A percentile compares a stretch with the other conserved stretches of the same genome.
Conservation (phyloP, 2,797 vertebrate genomes). For the Microchirus variegatus region DNA sequence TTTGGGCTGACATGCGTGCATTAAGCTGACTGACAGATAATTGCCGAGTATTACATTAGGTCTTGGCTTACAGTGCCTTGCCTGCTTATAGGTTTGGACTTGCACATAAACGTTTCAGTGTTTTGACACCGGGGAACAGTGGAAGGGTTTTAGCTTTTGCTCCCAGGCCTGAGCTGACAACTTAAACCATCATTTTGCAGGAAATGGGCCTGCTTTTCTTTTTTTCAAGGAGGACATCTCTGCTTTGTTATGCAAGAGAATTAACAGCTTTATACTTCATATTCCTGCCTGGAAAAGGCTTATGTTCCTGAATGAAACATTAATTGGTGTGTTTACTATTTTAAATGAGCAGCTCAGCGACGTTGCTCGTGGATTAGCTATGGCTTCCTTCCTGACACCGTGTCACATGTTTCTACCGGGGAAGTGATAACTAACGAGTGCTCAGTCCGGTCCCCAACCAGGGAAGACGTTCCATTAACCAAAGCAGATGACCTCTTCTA, state of each 20-base stretch:
- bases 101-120: slow-evolving; percentile 41
- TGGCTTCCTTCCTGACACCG: slow-evolving; percentile 16
- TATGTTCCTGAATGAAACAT: slow-evolving; percentile 24
- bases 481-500: slow-evolving; percentile 47
- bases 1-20: slow-evolving; percentile 41
- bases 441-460: slow-evolving; percentile 43
- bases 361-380: slow-evolving; percentile 29
- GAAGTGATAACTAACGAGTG: slow-evolving; percentile 24
- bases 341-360: slow-evolving; percentile 40
- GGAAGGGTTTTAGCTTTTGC: slow-evolving; percentile 39
- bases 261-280: slow-evolving; percentile 46
- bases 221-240: slow-evolving; percentile 14
- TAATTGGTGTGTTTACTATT: slow-evolving; percentile 46
- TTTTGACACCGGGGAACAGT: slow-evolving; percentile 44
- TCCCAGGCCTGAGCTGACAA: slow-evolving; percentile 50
- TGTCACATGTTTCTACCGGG: slow-evolving; percentile 4
- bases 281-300: slow-evolving; percentile 28
- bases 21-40: slow-evolving; percentile 57
- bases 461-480: slow-evolving; percentile 56
- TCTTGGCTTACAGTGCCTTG: slow-evolving; percentile 31
- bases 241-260: slow-evolving; percentile 37
- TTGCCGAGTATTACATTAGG: slow-evolving; percentile 45
- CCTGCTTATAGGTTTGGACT: slow-evolving; percentile 48
- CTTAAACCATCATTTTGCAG: slow-evolving; percentile 45
- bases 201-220: slow-evolving; percentile 18